Evolutionary conservation across 2,797 vertebrate species (phyloP), one percentile per base, ranked within the genome.

Genomic region (Danio jaintianensis): DNA sequence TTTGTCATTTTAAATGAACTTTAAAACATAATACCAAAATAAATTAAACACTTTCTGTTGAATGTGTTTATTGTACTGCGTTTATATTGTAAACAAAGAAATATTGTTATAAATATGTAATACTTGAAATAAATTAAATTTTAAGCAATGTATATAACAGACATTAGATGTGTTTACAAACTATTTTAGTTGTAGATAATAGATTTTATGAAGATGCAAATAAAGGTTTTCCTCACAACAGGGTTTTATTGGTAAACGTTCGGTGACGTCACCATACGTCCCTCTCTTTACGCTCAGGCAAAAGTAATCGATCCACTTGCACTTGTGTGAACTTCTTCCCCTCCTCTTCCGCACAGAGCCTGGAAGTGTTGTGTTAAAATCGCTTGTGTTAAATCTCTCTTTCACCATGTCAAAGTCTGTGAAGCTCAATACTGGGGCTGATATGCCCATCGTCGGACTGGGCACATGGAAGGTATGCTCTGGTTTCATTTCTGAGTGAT

Each of bases 391-490:
- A 18, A 50, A 12, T 55, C 13, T 38, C 7, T 16, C 5, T 52
- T 59, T 66, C 3, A 80, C 55, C 15, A 90, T 94, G 93, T 87
- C 89, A 45, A 88, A 87, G 2, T 64, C 86, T 0, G 86, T 94
- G 58, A 93, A 89, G 67, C 85, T 95, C 1, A 91, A 88, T 85
- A 92, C 89, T 36, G 93, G 93, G 0, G 90, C 89, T 1, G 68
- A 86, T 0, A 90, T 94, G 83, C 94, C 93, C 29, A 83, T 91
- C n/a, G 11, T 94, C 8, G 94, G 94, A 7, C 87, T 95, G 7
- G 94, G 94, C 0, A 94, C 94, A 0, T 95, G 94, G 93, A 93
- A 93, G 91, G 94, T 94, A 78, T 16, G 9, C 9, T 10, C n/a
- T 40, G 29, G 3, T 47, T 4, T 7, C 12, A 4, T 75, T 8